Evolutionary conservation across 2,797 vertebrate species (phyloP).

Genomic region (Gorsachius magnificus): DNA sequence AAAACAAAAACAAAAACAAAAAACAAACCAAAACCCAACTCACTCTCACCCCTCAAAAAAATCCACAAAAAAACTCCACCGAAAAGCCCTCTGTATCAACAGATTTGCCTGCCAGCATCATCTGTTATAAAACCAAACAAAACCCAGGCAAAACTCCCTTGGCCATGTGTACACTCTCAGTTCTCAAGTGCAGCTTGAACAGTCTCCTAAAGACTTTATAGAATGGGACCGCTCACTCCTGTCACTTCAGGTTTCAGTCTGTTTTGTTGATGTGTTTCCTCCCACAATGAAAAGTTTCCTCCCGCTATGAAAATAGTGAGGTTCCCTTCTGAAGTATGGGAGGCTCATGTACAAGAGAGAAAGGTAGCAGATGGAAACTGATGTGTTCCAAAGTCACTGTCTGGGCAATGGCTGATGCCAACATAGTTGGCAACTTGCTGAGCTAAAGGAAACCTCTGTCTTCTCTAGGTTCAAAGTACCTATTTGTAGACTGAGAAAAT

Average conservation of each 20-base stretch:
- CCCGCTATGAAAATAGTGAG: neutral
- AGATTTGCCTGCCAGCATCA: fast-evolving
- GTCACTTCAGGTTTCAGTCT: neutral
- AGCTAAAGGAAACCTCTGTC: neutral
- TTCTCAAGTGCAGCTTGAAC: neutral
- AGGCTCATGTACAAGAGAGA: neutral
- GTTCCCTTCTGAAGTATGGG: neutral
- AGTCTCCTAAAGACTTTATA: neutral
- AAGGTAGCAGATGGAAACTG: neutral
- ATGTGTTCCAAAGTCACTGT: neutral
- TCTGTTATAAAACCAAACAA: neutral
- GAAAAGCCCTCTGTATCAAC: fast-evolving
- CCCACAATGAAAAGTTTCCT: neutral
- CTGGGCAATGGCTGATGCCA: neutral
- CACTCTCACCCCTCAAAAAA: neutral
- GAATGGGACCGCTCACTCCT: neutral
- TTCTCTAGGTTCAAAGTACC: neutral
- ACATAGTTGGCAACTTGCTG: neutral
- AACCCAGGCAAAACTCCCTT: neutral
- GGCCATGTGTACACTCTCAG: neutral
- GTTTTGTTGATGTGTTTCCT: neutral
- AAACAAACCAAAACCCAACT: too few species aligned
- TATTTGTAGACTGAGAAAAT: neutral
- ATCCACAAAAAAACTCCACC: too few species aligned
- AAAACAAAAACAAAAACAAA: neutral